Conservation (phyloP, 1,140 invertebrate genomes). For the Calycopis cecrops region DNA sequence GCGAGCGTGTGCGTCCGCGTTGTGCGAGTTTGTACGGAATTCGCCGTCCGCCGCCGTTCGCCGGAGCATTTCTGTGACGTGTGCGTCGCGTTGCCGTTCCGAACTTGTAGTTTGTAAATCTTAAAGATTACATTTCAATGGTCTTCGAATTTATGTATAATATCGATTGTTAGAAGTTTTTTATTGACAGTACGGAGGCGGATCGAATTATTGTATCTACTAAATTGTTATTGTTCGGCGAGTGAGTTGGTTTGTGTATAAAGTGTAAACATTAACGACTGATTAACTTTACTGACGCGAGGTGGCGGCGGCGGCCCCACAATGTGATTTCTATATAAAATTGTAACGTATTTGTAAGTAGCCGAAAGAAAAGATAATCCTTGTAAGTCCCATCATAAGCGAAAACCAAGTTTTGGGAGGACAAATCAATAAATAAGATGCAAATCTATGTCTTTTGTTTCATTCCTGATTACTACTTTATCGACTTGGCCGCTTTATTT, state of each 20-base stretch:
- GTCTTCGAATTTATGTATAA: conserved; percentile 1
- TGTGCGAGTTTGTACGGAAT: conserved; percentile 18
- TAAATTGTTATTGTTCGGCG: not conserved
- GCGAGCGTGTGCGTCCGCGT: conserved; percentile 14
- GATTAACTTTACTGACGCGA: conserved; percentile 46
- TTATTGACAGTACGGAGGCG: not conserved
- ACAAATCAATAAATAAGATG: conserved; percentile 72
- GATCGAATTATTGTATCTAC: not conserved
- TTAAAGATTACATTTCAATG: conserved; percentile 7
- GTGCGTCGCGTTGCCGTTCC: conserved; percentile 1
- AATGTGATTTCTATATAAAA: conserved; percentile 73
- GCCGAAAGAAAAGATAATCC: conserved; percentile 67
- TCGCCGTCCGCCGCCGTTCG: conserved; percentile 26
- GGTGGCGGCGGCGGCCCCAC: conserved; percentile 37
- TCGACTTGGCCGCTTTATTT: too few species aligned
- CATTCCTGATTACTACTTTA: conserved; percentile 29
- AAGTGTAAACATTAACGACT: conserved; percentile 33
- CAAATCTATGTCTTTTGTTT: conserved; percentile 58
- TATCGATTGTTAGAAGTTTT: not conserved
- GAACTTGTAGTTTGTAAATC: not conserved
- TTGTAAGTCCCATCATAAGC: conserved; percentile 66
- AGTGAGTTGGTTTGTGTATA: conserved; percentile 26
- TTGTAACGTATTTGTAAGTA: conserved; percentile 70
- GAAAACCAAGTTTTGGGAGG: conserved; percentile 64
- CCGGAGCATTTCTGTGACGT: conserved; percentile 27